Evolutionary conservation across 2,888 invertebrate species (phyloP).

Genomic region (Calliopum simillimum): DNA sequence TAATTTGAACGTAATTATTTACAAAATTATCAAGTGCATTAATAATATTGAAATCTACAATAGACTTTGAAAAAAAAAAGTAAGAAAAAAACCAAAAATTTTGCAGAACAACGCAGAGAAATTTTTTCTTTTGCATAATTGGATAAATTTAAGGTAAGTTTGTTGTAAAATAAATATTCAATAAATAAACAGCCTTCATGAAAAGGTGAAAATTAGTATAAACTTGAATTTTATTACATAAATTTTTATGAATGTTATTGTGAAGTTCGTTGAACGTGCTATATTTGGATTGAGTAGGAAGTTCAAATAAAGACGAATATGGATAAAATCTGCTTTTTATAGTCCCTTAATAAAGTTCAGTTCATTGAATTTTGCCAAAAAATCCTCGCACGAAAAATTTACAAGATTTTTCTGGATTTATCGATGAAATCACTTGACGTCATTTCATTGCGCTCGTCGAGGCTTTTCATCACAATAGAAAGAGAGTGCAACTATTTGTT

Average conservation of each 20-base stretch:
- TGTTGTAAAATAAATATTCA: not conserved
- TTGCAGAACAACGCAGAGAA: not conserved
- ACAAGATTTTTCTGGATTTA: constrained; percentile 69
- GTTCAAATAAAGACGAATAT: not conserved
- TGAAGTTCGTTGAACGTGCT: not conserved
- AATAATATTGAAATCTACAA: not conserved
- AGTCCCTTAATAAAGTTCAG: not conserved
- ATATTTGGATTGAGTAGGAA: not conserved
- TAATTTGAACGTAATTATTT: not conserved
- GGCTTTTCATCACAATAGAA: not conserved
- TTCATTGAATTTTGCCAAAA: no score
- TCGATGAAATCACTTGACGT: constrained; percentile 67
- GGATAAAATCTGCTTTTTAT: not conserved
- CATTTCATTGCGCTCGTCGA: not conserved
- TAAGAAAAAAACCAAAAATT: not conserved
- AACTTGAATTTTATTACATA: no score
- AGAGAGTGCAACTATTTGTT: not conserved
- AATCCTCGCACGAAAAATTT: constrained; percentile 4
- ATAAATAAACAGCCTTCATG: no score
- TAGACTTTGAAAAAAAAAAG: constrained; percentile 6
- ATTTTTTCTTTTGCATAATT: constrained; percentile 10
- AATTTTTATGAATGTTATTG: no score
- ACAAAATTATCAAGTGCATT: no score
- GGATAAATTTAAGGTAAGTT: constrained; percentile 5
- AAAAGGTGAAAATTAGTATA: no score